Evolutionary conservation across 2,797 vertebrate genomes (phyloP).

Genomic region (Silurus lanzhouensis): DNA sequence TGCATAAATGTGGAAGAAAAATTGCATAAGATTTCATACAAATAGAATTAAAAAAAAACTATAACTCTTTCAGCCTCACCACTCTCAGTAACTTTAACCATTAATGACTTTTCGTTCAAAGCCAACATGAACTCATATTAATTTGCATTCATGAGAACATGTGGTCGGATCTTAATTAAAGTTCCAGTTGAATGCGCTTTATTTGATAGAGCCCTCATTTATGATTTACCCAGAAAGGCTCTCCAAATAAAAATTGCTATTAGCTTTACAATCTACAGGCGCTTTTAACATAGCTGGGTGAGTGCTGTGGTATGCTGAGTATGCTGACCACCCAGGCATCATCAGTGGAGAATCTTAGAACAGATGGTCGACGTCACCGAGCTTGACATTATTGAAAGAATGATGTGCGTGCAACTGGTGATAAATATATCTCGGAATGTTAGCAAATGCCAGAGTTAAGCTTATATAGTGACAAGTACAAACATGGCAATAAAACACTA

Average conservation of each 20-base stretch:
- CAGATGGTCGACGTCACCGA: constrained; percentile 16
- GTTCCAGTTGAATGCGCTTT: not conserved
- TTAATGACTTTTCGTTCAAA: not conserved
- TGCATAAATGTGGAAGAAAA: not conserved
- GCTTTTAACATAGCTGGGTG: not conserved
- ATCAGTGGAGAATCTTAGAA: constrained; percentile 18
- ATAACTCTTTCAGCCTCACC: not conserved
- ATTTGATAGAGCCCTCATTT: not conserved
- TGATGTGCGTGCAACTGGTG: not conserved
- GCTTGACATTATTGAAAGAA: constrained; percentile 3
- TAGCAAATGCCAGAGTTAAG: not conserved
- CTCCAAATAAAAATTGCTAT: not conserved
- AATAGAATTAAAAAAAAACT: not conserved
- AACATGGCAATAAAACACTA: not conserved
- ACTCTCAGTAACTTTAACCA: not conserved
- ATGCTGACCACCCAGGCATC: constrained; percentile 3
- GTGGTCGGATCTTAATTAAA: not conserved
- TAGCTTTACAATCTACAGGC: not conserved
- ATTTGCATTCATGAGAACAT: not conserved
- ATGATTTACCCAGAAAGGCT: not conserved
- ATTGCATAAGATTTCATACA: not conserved
- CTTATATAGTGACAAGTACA: not conserved
- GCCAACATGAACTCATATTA: not conserved
- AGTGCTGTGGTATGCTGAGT: constrained; percentile 23
- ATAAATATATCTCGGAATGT: constrained; percentile 34